Evolutionary conservation across 2,113 vertebrate species (phyloP).

Genomic region (Arizona elegans): DNA sequence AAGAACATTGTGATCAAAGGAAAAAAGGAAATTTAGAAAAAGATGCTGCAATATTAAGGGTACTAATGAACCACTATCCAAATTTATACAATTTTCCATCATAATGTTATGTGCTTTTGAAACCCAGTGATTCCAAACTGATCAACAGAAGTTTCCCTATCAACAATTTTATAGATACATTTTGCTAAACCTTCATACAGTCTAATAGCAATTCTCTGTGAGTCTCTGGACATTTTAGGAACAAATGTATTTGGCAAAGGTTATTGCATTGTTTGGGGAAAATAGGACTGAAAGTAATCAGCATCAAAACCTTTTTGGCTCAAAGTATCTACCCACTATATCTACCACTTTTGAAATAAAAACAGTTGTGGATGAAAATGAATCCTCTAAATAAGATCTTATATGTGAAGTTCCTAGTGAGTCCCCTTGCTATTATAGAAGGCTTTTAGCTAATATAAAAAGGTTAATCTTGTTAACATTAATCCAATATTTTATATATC

Average conservation of each 20-base stretch:
- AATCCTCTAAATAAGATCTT: not conserved
- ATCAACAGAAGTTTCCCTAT: not conserved
- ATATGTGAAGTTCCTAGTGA: not conserved
- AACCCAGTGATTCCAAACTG: not conserved
- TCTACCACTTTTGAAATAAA: not conserved
- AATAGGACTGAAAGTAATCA: not conserved
- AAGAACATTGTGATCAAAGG: not conserved
- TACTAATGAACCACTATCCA: not conserved
- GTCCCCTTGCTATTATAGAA: not conserved
- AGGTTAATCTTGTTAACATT: not conserved
- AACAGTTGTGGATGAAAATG: not conserved
- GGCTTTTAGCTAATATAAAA: not conserved
- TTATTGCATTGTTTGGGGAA: not conserved
- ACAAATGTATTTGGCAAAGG: not conserved
- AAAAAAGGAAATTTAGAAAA: not conserved
- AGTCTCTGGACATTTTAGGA: not conserved
- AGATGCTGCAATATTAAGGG: not conserved
- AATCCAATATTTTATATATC: not conserved
- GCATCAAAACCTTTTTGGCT: not conserved
- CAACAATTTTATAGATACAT: not conserved
- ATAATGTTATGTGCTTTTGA: not conserved
- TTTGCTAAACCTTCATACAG: not conserved
- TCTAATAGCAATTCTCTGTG: not conserved
- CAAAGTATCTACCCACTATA: not conserved
- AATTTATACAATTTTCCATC: not conserved